Conservation (phyloP, 2,888 invertebrate species). For the Microdon myrmicae region DNA sequence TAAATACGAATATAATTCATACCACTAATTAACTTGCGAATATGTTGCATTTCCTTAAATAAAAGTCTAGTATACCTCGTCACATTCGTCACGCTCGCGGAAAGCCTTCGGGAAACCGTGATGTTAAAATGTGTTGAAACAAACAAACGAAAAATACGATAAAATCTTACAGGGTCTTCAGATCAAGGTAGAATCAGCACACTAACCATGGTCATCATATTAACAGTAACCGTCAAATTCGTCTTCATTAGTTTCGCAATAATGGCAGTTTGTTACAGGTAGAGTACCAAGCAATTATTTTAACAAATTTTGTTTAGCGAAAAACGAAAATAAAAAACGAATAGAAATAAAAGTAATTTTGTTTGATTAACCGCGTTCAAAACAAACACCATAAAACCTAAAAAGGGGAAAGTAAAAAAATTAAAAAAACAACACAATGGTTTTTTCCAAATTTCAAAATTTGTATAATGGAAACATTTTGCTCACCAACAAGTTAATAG, state of each 20-base stretch:
- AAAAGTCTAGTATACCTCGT: too few species aligned
- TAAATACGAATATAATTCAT: too few species aligned
- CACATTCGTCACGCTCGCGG: too few species aligned
- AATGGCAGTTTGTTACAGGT: conserved; percentile 96
- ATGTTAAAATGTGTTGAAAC: background rate
- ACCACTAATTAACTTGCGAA: too few species aligned
- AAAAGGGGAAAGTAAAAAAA: conserved; percentile 12
- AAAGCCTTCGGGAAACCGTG: too few species aligned
- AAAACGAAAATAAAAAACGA: conserved; percentile 13
- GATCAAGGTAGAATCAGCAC: conserved; percentile 87
- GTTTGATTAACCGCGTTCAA: background rate
- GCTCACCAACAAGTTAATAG: conserved; percentile 22
- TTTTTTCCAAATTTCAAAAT: conserved; percentile 9
- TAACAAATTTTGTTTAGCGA: conserved; percentile 8
- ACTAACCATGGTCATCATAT: conserved; percentile 89
- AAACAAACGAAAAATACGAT: conserved; percentile 52
- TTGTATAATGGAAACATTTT: conserved; percentile 43
- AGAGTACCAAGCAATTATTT: conserved; percentile 67
- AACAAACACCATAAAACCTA: conserved; percentile 28
- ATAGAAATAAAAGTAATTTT: conserved; percentile 13
- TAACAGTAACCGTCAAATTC: conserved; percentile 90
- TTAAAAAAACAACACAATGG: conserved; percentile 32
- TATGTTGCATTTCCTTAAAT: too few species aligned
- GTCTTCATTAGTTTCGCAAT: conserved; percentile 96
- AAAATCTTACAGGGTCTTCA: conserved; percentile 74